Conservation (phyloP, 1,140 invertebrate genomes). For the Caenorhabditis tropicalis region DNA sequence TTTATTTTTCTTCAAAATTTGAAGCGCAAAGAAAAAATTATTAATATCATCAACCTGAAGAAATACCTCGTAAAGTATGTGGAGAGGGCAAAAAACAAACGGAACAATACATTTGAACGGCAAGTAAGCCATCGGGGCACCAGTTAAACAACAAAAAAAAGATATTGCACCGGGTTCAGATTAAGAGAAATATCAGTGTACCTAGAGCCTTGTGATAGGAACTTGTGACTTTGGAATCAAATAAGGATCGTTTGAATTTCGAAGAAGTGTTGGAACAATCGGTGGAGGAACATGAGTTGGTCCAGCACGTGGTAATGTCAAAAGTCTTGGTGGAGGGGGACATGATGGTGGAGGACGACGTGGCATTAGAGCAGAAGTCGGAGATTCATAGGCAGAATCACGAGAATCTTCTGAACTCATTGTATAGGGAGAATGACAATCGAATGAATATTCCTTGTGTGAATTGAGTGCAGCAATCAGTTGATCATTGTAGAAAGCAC, state of each 20-base stretch:
- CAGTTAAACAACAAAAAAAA: not conserved
- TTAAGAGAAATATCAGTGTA: not conserved
- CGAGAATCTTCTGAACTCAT: conserved; percentile 32
- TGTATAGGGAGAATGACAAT: conserved; percentile 17
- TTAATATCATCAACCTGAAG: conserved; percentile 13
- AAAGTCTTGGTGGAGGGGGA: not conserved
- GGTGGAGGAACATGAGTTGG: conserved; percentile 1
- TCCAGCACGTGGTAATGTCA: not conserved
- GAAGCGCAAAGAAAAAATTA: not conserved
- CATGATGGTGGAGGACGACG: not conserved
- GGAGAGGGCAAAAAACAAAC: not conserved
- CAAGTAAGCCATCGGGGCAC: conserved; percentile 1
- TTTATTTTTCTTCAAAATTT: not conserved
- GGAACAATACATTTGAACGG: conserved; percentile 18
- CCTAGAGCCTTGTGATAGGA: not conserved
- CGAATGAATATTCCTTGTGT: conserved; percentile 13
- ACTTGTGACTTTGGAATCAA: conserved; percentile 38
- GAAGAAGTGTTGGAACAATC: not conserved
- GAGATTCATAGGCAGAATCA: conserved; percentile 49
- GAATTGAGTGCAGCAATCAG: conserved; percentile 30
- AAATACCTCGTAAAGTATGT: not conserved
- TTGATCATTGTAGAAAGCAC: conserved; percentile 44
- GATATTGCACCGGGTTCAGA: not conserved
- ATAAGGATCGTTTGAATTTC: conserved; percentile 17
- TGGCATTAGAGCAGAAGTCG: conserved; percentile 41